phyloP scores from a whole-genome alignment of 2,113 vertebrate genomes.

The Amazona guildingii region DNA sequence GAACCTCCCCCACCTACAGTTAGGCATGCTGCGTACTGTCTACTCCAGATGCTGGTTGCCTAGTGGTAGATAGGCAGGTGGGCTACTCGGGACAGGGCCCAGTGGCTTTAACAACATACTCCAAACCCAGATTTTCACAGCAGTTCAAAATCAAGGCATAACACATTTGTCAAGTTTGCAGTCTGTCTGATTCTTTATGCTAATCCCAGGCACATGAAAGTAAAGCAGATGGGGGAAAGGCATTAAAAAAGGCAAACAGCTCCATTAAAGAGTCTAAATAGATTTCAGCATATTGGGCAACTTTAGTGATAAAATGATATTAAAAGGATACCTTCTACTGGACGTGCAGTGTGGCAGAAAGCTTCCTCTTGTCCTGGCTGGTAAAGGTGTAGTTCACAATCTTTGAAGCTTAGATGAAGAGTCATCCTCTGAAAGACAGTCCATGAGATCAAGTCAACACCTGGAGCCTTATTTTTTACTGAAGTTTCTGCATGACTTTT shows the following conservation, averaged over 20 bases:
- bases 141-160: constrained; percentile 59
- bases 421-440: neutral
- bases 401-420: neutral
- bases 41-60: neutral
- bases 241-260: constrained; percentile 56
- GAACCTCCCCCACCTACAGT: neutral
- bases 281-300: constrained; percentile 46
- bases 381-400: neutral
- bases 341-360: neutral
- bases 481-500: constrained; percentile 38
- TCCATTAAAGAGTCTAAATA: constrained; percentile 55
- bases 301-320: constrained; percentile 17
- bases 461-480: neutral
- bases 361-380: neutral
- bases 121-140: constrained; percentile 32
- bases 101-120: neutral
- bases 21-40: neutral
- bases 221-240: constrained; percentile 73
- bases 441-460: neutral
- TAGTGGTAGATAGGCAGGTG: constrained; percentile 5
- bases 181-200: constrained; percentile 73
- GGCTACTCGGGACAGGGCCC: constrained; percentile 28
- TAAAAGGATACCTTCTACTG: neutral
- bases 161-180: constrained; percentile 74
- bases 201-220: constrained; percentile 73